Evolutionary conservation across 2,113 vertebrate species (phyloP), one percentile per base, ranked within the genome.

Genomic region (Pogona vitticeps): DNA sequence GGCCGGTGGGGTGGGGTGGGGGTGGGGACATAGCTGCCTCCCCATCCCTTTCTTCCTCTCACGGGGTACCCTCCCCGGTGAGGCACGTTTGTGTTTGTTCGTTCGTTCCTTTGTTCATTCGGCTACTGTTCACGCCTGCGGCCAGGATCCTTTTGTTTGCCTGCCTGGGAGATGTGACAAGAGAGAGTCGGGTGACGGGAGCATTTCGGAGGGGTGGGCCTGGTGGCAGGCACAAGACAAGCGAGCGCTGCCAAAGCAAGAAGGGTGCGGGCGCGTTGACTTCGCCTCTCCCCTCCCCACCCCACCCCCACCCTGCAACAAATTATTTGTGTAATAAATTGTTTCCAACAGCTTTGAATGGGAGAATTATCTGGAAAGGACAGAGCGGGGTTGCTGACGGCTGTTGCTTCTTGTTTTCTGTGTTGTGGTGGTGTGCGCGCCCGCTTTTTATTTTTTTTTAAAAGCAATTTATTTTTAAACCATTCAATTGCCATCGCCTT

Each of bases 381-480:
- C 84, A 89, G 86, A 17, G 46, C 2, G 68, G 14, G 31, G 12
- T 2, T 15, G 28, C n/a, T 8, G 36, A 23, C 42, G 10, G 12
- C 52, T 28, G 23, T 72, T 31, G 14, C 12, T 58, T 52, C n/a
- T 23, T 68, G 26, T 70, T 2, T 36, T 15, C 10, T 52, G 40
- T 42, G 26, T 14, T 58, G n/a, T 38, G 33, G 59, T 9, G 12
- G 21, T 38, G 77, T 36, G 58, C 2, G 33, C n/a, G 33, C 38
- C 40, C 42, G 61, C 56, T 63, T 17, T 28, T 18, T 0, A 6
- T 12, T 12, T 17, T 75, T 46, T 40, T 83, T 93, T 92, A 91
- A 84, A 90, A 93, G 89, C 90, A 89, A 89, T 85, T 92, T 92
- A 90, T 84, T 89, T 86, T 93, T 90, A 88, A 93, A 91, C 88